Base-by-base conservation (phyloP, 2,797 vertebrate species). In the Emydoidea blandingii region DNA sequence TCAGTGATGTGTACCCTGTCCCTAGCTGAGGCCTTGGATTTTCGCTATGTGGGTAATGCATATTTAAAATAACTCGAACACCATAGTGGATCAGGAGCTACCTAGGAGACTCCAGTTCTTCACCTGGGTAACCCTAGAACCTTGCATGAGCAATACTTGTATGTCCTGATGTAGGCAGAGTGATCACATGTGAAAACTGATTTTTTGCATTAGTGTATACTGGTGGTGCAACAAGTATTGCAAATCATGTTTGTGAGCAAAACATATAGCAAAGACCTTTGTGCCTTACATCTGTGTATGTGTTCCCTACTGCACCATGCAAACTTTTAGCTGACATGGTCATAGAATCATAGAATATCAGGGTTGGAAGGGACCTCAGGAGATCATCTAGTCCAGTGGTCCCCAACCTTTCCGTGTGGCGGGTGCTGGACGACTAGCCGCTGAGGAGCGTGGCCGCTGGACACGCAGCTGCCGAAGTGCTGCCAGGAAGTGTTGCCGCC, bases 151-250 rank as follows among this genome's bases (percentile, higher is more conserved):
- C 47, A 37, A 74, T n/a, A 31, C 3, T 49, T 50, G 47, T 76
- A 19, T 29, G 83, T 88, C 53, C n/a, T 1, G 8, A 0, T 78
- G 2, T 34, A 41, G 19, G n/a, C 4, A 6, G 3, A 5, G 1
- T 0, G 1, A 8, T 16, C 53, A 3, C 8, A 52, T 68, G 1
- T 68, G 82, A 53, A 49, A 80, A 11, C 37, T 79, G 83, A 6
- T 34, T 34, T 0, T 72, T 79, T 23, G 19, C 0, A 21, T 0
- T 12, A 8, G 50, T 52, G 25, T 80, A 10, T 16, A 27, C 31
- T 59, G 37, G 49, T 80, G 11, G 8, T 41, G n/a, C 23, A 29
- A 29, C 25, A 27, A 79, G 65, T 34, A 50, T 79, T 79, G 47
- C 18, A 50, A 79, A 50, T 37, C 8, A 15, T 56, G 3, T 56